Evolutionary conservation across 2,797 vertebrate genomes (phyloP), one percentile per base, ranked within the genome.

Genomic region (Acanthis flammea): DNA sequence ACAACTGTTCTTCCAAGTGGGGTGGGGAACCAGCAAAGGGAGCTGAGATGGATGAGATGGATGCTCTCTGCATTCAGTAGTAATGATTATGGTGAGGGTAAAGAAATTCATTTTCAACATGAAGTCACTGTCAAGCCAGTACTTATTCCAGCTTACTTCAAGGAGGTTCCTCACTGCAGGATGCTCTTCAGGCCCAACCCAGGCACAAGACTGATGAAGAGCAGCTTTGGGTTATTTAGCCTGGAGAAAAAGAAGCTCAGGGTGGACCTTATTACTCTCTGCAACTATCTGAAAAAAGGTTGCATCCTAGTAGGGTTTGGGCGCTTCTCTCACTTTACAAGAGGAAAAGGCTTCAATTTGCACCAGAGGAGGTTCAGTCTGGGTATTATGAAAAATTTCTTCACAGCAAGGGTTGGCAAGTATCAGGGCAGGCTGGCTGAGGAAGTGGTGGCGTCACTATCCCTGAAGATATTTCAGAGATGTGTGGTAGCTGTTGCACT

Each of bases 251-350:
- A 50, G 31, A 50, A 51, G 11, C 7, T 45, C 28, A 18, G 39
- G 13, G 6, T 39, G 1, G 6, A 58, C 17, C 6, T 58, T 41
- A 19, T 10, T 66, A 14, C 21, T 47, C 30, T 53, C 53, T 67
- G 19, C 17, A 45, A 11, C 21, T 45, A 18, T 24, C 21, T 45
- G 24, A 30, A 66, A 45, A 65, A 22, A 12, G 1, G 3, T 71
- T 48, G 22, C 14, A 30, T 39, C 21, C 28, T 0, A 0, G 14
- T 15, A 6, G 35, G 6, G 2, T 58, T 31, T 33, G 12, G 33
- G 15, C 17, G 23, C 17, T 42, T 27, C 41, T 58, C 21, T 50
- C 30, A 18, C 21, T 66, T 66, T 31, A 58, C 45, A 58, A 45
- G 21, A 53, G 22, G 15, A 47, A 65, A 73, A 53, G 27, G 2